phyloP scores from a whole-genome alignment of 2,797 vertebrate genomes.

The Tapirus indicus region DNA sequence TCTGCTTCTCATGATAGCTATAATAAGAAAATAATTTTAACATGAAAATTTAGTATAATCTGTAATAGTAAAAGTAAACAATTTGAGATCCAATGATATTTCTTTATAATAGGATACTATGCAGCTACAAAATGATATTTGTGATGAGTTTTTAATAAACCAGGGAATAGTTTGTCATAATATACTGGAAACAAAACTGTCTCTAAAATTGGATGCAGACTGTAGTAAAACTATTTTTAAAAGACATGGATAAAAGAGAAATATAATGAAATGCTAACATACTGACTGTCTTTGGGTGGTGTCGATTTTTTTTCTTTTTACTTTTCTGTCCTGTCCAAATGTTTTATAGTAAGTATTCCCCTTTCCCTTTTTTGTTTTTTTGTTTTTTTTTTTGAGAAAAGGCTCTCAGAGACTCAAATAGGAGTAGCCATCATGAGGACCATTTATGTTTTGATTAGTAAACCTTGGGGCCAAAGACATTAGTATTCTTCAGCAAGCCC shows the following conservation, averaged over 20 bases:
- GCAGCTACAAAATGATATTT: slow-evolving; percentile 23
- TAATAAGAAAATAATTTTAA: slow-evolving; percentile 45
- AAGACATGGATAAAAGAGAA: slow-evolving; percentile 8
- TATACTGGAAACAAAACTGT: slow-evolving; percentile 20
- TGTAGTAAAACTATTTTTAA: slow-evolving; percentile 47
- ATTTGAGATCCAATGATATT: background rate
- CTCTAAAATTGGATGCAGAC: slow-evolving; percentile 19
- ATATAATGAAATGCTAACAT: background rate
- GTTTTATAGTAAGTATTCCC: background rate
- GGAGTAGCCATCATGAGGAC: background rate
- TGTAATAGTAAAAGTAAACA: background rate
- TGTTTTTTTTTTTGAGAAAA: background rate
- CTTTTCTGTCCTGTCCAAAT: slow-evolving; percentile 4
- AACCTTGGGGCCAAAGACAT: background rate
- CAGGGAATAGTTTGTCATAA: background rate
- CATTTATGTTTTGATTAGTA: background rate
- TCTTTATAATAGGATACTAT: slow-evolving; percentile 11
- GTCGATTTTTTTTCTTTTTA: background rate
- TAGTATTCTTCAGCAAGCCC: background rate
- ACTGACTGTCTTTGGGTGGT: background rate
- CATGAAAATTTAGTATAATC: background rate
- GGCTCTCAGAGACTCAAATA: background rate
- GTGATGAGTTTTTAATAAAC: background rate
- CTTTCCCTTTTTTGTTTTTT: background rate
- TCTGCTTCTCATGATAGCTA: slow-evolving; percentile 9